These are phyloP conservation scores for Nomada fabriciana DNA, from an alignment of 2,888 invertebrate species.

Conservation along the genomic window DNA sequence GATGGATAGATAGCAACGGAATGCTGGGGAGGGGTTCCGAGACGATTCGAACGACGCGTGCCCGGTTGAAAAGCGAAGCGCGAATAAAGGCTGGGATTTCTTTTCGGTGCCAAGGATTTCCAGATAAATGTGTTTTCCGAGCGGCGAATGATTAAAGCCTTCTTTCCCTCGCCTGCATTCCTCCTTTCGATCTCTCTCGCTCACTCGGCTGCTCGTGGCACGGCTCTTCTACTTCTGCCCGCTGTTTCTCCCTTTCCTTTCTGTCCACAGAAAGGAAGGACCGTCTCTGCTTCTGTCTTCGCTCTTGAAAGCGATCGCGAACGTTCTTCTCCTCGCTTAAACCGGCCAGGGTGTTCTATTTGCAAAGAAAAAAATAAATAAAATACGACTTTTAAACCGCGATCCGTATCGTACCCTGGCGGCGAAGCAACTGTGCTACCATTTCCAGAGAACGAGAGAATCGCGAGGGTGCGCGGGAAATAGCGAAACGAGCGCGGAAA, in stretches of 20 bases:
- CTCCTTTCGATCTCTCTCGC: background rate
- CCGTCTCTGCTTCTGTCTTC: slow-evolving; percentile 33
- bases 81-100: slow-evolving; percentile 66
- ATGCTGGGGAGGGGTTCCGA: background rate
- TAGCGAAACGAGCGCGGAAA: background rate
- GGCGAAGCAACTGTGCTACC: slow-evolving; percentile 51
- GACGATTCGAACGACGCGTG: slow-evolving; percentile 10
- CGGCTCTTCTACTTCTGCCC: background rate
- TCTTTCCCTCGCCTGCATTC: slow-evolving; percentile 19
- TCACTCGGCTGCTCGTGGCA: background rate
- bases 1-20: background rate
- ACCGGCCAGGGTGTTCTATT: slow-evolving; percentile 54
- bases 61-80: slow-evolving; percentile 23
- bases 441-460: background rate
- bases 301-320: slow-evolving; percentile 66
- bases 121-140: slow-evolving; percentile 71
- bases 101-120: slow-evolving; percentile 62
- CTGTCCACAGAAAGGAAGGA: background rate
- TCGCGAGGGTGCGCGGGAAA: background rate
- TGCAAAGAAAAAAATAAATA: background rate
- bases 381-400: slow-evolving; percentile 71
- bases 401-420: slow-evolving; percentile 59
- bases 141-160: slow-evolving; percentile 69
- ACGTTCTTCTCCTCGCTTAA: slow-evolving; percentile 57
- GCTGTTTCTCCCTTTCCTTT: background rate